Evolutionary conservation across 2,797 vertebrate species (phyloP).

Genomic region (Squalus acanthias): DNA sequence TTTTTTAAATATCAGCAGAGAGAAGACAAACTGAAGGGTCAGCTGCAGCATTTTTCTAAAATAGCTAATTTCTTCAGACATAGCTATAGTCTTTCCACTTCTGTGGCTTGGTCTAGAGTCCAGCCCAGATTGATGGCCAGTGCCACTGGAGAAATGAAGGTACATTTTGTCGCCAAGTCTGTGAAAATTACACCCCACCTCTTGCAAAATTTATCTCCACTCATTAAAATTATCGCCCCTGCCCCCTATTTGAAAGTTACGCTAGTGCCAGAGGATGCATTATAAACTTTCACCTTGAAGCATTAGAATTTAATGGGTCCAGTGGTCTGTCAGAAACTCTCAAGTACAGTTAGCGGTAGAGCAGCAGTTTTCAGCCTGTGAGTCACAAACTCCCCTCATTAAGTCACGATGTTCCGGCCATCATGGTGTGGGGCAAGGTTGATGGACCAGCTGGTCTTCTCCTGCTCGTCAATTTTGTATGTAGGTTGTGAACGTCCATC

Average conservation of each 20-base stretch:
- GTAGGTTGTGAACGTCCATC: not conserved
- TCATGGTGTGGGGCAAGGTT: not conserved
- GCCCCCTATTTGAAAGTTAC: not conserved
- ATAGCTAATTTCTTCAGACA: not conserved
- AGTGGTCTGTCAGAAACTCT: not conserved
- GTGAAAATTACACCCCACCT: not conserved
- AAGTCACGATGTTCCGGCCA: not conserved
- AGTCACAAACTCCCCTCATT: not conserved
- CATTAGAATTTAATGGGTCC: not conserved
- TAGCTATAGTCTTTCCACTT: not conserved
- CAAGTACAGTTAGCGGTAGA: not conserved
- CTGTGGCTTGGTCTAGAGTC: not conserved
- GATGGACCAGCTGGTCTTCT: not conserved
- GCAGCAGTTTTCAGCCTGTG: not conserved
- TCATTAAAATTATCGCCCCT: not conserved
- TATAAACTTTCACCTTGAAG: not conserved
- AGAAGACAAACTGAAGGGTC: not conserved
- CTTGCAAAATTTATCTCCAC: not conserved
- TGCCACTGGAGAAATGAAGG: not conserved
- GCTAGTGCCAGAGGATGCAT: not conserved
- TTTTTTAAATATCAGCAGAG: not conserved
- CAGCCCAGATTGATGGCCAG: not conserved
- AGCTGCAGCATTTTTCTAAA: not conserved
- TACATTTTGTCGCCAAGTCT: not conserved
- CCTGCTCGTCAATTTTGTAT: not conserved